A percentile compares a stretch with the other conserved stretches of the same genome.
Evolutionary conservation across 2,797 vertebrate species (phyloP).

Genomic region (Thamnophis elegans): DNA sequence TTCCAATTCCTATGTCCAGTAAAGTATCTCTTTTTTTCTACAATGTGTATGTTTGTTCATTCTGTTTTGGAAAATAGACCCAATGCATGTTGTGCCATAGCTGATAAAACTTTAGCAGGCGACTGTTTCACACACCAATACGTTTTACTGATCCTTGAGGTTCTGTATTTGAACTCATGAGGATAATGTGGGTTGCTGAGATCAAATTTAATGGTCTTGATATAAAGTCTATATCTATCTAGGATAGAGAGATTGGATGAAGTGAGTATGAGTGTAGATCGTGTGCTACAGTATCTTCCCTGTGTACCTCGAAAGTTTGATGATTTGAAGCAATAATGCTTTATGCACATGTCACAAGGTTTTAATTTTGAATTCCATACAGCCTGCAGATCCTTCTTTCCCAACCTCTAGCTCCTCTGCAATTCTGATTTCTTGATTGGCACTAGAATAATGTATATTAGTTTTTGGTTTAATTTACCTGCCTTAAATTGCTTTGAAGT

Average conservation of each 20-base stretch:
- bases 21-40: neutral
- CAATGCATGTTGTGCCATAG: neutral
- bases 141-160: neutral
- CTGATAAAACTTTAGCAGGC: neutral
- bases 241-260: too few relatives aligned
- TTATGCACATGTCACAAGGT: neutral
- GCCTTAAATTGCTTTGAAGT: neutral
- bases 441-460: neutral
- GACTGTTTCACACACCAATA: neutral
- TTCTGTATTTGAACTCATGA: neutral
- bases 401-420: neutral
- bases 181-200: neutral
- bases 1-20: neutral
- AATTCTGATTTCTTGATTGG: neutral
- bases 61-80: too few relatives aligned
- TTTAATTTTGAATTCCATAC: neutral
- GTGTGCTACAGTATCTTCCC: neutral
- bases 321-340: neutral
- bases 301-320: neutral
- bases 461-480: neutral
- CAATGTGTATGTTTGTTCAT: neutral
- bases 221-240: neutral
- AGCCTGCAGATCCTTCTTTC: neutral
- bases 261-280: neutral
- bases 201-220: neutral